Evolutionary conservation across 2,113 vertebrate genomes (phyloP).

Genomic region (Pao palembangensis): DNA sequence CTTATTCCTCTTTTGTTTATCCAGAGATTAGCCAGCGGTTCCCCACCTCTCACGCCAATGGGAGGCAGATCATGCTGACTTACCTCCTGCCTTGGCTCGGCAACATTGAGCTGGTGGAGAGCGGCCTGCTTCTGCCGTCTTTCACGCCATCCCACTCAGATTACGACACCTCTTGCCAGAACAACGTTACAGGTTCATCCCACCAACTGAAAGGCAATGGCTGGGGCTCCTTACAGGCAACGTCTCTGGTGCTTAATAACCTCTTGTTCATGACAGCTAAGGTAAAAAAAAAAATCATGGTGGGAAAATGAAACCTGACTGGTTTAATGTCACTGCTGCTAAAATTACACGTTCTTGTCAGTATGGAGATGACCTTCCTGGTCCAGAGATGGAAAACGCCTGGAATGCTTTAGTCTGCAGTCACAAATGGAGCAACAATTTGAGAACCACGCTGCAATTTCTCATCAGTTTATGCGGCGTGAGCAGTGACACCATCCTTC

Average conservation of each 20-base stretch:
- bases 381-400: conserved; percentile 94
- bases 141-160: conserved; percentile 84
- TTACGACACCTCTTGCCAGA: conserved; percentile 78
- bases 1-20: conserved; percentile 12
- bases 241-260: conserved; percentile 94
- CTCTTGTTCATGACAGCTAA: conserved; percentile 99
- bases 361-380: conserved; percentile 95
- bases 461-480: conserved; percentile 94
- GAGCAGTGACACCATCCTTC: conserved; percentile 90
- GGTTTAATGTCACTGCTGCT: background rate
- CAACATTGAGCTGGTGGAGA: conserved; percentile 94
- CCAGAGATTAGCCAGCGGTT: conserved; percentile 96
- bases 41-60: conserved; percentile 90
- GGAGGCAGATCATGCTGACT: conserved; percentile 95
- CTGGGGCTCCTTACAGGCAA: conserved; percentile 95
- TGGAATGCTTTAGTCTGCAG: conserved; percentile 95
- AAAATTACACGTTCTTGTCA: conserved; percentile 44
- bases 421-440: conserved; percentile 94
- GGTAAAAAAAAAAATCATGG: conserved; percentile 70
- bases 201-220: conserved; percentile 85
- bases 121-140: conserved; percentile 83
- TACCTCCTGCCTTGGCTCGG: conserved; percentile 94
- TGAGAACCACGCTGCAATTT: conserved; percentile 90
- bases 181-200: conserved; percentile 63
- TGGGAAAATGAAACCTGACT: background rate